These are phyloP conservation scores for Cancer borealis DNA, from an alignment of 2,888 invertebrate genomes.

Conservation along the genomic window DNA sequence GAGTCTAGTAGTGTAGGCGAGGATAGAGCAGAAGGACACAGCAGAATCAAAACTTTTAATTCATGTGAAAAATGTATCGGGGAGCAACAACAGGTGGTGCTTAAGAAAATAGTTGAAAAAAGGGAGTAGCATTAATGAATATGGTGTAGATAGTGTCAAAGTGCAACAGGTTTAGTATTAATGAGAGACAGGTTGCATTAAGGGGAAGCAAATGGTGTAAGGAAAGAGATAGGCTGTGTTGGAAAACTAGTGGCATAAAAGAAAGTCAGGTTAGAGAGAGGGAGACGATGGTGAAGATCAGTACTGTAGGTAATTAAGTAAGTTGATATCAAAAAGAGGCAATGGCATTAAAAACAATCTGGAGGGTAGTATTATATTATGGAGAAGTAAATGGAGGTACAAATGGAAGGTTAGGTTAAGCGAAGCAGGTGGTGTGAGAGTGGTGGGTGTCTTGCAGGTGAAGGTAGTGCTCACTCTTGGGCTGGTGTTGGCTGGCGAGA, in stretches of 20 bases:
- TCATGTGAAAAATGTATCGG: too few species aligned
- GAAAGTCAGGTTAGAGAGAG: background rate
- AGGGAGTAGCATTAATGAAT: background rate
- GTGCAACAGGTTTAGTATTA: background rate
- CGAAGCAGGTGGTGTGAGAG: background rate
- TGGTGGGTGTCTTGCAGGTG: slow-evolving; percentile 72
- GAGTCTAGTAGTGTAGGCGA: background rate
- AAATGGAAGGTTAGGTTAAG: background rate
- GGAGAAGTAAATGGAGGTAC: background rate
- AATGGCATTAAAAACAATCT: background rate
- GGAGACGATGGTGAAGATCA: background rate
- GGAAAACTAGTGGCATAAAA: background rate
- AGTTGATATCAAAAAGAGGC: background rate
- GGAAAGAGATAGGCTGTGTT: background rate
- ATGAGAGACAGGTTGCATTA: background rate
- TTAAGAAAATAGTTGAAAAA: background rate
- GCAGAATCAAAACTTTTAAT: too few species aligned
- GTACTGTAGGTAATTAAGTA: background rate
- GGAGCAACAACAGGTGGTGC: too few species aligned
- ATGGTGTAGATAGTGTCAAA: background rate
- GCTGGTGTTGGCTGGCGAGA: slow-evolving; percentile 77
- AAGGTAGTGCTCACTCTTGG: slow-evolving; percentile 77
- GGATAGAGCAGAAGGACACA: too few species aligned
- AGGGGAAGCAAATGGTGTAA: background rate
- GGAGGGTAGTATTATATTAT: background rate